Evolutionary conservation across 2,888 invertebrate genomes (phyloP), one percentile per base, ranked within the genome.

Genomic region (Orthonychiurus folsomi): DNA sequence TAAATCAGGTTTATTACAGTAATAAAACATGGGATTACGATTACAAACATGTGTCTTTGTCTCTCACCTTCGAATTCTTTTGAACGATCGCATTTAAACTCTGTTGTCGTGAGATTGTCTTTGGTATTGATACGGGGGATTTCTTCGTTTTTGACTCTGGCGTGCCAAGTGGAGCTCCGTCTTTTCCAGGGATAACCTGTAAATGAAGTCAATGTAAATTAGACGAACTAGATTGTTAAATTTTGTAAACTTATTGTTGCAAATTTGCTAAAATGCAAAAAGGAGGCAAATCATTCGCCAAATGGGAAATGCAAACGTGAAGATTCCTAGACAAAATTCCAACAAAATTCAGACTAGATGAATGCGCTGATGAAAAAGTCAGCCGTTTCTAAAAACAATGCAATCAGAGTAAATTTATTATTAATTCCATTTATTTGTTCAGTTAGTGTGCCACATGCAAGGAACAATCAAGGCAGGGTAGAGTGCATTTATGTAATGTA

Each of bases 51-150:
- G 3, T 5, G 27, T 23, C 25, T 47, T 28, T 28, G 20, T 56
- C 61, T 68, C 71, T 52, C n/a, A 52, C 24, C n/a, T 52, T 52
- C n/a, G 52, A 20, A 12, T 23, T 3, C 52, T 52, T 52, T 23
- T 52, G 5, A 20, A 23, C 20, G 20, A 52, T n/a, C 5, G 9
- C n/a, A 3, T 9, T 20, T 23, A 52, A 20, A 20, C 24, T 20
- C 9, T 9, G 9, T 37, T 37, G 37, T 5, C 37, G 37, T 9
- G 15, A 9, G 15, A 15, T 37, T 15, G 37, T 37, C 5, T 15
- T 5, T 37, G 5, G 37, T 15, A 37, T 9, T 9, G 37, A 37
- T 37, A 5, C 37, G 15, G 37, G 37, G 15, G 37, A 37, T 37
- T 37, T 37, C 15, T 37, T 37, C 9, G 37, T 9, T 37, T 37